Evolutionary conservation across 2,888 invertebrate genomes (phyloP).

Genomic region (Apodemia hepburni): DNA sequence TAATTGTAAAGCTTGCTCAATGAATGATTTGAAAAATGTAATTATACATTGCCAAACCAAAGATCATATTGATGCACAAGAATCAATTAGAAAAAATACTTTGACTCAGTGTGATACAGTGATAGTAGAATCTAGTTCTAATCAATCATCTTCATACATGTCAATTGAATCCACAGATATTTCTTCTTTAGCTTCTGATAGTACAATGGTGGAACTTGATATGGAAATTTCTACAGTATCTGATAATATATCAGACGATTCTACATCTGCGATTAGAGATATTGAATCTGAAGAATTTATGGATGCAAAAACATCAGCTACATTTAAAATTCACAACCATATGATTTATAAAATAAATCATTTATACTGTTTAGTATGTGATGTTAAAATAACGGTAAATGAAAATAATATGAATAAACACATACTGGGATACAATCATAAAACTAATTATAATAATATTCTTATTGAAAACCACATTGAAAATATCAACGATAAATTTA

Average conservation of each 20-base stretch:
- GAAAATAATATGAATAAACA: slow-evolving; percentile 8
- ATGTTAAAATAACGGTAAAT: not conserved
- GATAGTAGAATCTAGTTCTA: not conserved
- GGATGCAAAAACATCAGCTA: not conserved
- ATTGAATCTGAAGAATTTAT: not conserved
- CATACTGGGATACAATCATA: not conserved
- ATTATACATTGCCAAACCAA: slow-evolving; percentile 14
- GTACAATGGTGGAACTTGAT: not conserved
- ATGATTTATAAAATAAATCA: not conserved
- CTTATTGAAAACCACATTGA: slow-evolving; percentile 1
- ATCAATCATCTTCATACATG: not conserved
- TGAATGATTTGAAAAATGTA: slow-evolving; percentile 7
- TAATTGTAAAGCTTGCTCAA: not conserved
- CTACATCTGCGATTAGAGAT: too few species aligned
- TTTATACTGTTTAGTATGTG: slow-evolving; percentile 7
- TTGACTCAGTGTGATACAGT: too few species aligned
- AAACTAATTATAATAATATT: not conserved
- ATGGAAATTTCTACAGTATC: too few species aligned
- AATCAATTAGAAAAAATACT: not conserved
- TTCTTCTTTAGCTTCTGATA: not conserved
- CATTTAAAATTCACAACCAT: not conserved
- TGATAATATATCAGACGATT: too few species aligned
- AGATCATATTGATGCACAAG: not conserved
- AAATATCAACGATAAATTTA: not conserved
- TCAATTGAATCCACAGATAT: not conserved